Conservation (phyloP, 2,113 vertebrate genomes). For the Muntiacus reevesi region DNA sequence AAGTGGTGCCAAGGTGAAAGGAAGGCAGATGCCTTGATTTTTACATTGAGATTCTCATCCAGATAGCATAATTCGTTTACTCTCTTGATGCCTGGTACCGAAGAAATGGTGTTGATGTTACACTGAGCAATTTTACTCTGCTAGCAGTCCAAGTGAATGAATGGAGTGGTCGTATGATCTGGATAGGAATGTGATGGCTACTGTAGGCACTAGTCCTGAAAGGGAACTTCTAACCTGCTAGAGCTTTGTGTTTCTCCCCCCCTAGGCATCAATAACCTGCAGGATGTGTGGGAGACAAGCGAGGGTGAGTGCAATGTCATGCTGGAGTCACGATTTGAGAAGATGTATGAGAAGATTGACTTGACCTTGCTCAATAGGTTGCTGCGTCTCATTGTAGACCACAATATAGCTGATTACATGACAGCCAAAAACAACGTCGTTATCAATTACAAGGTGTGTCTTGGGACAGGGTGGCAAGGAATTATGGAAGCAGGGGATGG, state of each 20-base stretch:
- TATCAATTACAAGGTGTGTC: constrained; percentile 96
- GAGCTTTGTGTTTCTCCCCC: neutral
- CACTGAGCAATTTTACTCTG: neutral
- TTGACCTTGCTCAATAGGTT: constrained; percentile 97
- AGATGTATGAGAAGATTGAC: constrained; percentile 99
- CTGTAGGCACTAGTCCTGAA: neutral
- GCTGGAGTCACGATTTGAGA: constrained; percentile 98
- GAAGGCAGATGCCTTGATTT: neutral
- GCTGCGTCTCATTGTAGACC: constrained; percentile 97
- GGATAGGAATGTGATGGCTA: neutral
- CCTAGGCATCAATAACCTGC: constrained; percentile 97
- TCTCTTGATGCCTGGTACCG: neutral
- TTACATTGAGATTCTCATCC: neutral
- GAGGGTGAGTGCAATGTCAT: constrained; percentile 99
- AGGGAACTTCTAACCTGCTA: neutral
- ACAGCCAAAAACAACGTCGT: constrained; percentile 99
- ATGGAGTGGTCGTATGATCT: neutral
- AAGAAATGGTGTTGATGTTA: neutral
- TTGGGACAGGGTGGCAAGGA: neutral
- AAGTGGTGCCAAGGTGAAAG: constrained; percentile 98
- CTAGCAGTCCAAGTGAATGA: neutral
- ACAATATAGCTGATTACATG: constrained; percentile 99
- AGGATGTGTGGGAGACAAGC: constrained; percentile 98
- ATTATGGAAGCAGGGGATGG: neutral
- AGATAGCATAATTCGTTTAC: neutral